Conservation (phyloP, 2,888 invertebrate species). For the Platynereis dumerilii region DNA sequence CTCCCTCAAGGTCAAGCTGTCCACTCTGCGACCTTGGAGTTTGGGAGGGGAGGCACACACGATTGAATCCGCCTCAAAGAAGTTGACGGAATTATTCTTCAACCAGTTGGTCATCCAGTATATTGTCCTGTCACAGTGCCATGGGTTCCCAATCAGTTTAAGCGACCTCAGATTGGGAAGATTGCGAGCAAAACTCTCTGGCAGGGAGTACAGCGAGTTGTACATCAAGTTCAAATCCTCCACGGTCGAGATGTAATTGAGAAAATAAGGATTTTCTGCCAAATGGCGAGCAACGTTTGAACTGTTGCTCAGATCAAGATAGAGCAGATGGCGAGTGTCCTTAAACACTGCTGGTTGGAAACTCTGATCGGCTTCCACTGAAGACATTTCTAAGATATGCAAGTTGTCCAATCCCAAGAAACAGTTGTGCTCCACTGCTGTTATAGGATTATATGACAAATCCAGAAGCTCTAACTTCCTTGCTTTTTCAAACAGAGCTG, state of each 20-base stretch:
- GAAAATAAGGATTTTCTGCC: slow-evolving; percentile 16
- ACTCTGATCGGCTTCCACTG: slow-evolving; percentile 24
- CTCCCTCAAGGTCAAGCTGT: slow-evolving; percentile 32
- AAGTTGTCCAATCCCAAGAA: slow-evolving; percentile 37
- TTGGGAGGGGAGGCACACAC: slow-evolving; percentile 61
- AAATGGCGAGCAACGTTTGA: slow-evolving; percentile 29
- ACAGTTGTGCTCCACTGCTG: slow-evolving; percentile 23
- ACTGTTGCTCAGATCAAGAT: slow-evolving; percentile 43
- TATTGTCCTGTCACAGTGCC: slow-evolving; percentile 70
- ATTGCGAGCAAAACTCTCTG: slow-evolving; percentile 74
- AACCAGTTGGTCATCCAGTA: slow-evolving; percentile 69
- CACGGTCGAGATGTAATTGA: slow-evolving; percentile 21
- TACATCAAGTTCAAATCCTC: slow-evolving; percentile 73
- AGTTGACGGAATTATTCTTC: slow-evolving; percentile 65
- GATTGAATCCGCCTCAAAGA: slow-evolving; percentile 58
- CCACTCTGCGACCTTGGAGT: slow-evolving; percentile 49
- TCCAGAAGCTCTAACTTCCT: slow-evolving; percentile 35
- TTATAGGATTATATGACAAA: slow-evolving; percentile 41
- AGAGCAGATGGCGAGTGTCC: slow-evolving; percentile 36
- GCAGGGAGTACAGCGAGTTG: slow-evolving; percentile 71
- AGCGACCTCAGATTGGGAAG: slow-evolving; percentile 75
- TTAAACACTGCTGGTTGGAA: slow-evolving; percentile 24
- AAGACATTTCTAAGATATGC: slow-evolving; percentile 36
- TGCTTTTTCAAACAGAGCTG: slow-evolving; percentile 26
- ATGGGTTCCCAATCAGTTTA: slow-evolving; percentile 74